A percentile compares a stretch with the other conserved stretches of the same genome.
These are phyloP conservation scores for Amphilophus citrinellus DNA, from an alignment of 2,113 vertebrate genomes.

Conservation along the genomic window DNA sequence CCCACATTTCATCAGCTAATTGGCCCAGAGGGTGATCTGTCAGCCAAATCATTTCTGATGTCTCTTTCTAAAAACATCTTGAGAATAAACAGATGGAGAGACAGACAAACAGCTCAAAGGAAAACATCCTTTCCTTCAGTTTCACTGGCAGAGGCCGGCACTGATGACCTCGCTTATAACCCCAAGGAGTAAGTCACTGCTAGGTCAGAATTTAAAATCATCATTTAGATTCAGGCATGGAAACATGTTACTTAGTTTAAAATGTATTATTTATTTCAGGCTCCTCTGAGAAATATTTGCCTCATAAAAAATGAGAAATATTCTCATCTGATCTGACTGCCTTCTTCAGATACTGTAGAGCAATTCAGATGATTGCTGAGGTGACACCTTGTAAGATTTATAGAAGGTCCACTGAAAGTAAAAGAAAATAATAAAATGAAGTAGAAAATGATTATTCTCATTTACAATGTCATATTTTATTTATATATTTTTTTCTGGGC, in stretches of 20 bases:
- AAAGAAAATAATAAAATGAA: background rate
- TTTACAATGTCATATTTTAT: background rate
- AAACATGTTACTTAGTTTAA: background rate
- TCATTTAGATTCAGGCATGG: background rate
- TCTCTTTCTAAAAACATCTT: conserved; percentile 25
- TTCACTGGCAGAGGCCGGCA: conserved; percentile 9
- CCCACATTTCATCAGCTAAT: conserved; percentile 27
- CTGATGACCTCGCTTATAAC: background rate
- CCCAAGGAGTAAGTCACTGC: background rate
- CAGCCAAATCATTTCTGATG: conserved; percentile 7
- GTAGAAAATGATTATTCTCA: background rate
- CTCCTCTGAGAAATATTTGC: background rate
- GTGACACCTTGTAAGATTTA: conserved; percentile 3
- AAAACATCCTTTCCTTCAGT: conserved; percentile 13
- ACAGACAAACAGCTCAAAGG: conserved; percentile 26
- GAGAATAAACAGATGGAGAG: conserved; percentile 33
- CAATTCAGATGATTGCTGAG: conserved; percentile 44
- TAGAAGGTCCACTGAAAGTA: background rate
- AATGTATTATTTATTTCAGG: conserved; percentile 17
- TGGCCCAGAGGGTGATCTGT: conserved; percentile 15
- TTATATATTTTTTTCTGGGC: too few relatives aligned
- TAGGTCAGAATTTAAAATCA: background rate
- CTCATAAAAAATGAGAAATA: conserved; percentile 30
- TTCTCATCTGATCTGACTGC: conserved; percentile 9
- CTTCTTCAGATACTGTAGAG: conserved; percentile 13